Percentiles rank a stretch among this genome's conserved stretches.
Evolutionary conservation across 2,888 invertebrate genomes (phyloP).

Genomic region (Tachina lurida): DNA sequence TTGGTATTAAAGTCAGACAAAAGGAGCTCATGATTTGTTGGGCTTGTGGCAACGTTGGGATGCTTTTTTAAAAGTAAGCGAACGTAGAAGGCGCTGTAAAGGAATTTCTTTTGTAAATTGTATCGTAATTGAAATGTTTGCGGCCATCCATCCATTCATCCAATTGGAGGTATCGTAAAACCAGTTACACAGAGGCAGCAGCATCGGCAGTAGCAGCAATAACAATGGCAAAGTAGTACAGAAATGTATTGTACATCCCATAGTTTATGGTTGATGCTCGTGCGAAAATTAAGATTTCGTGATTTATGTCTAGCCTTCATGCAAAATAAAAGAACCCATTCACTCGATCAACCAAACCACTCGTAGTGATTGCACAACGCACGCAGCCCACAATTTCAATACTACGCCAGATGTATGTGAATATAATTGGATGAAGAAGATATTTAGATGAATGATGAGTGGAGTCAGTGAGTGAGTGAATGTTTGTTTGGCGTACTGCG

Average conservation of each 20-base stretch:
- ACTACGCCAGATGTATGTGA: slow-evolving; percentile 21
- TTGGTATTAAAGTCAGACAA: slow-evolving; percentile 44
- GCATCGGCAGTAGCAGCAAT: neutral
- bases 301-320: slow-evolving; percentile 65
- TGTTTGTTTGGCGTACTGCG: slow-evolving; percentile 56
- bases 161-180: slow-evolving; percentile 60
- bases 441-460: slow-evolving; percentile 31
- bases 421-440: neutral
- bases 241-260: slow-evolving; percentile 33
- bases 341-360: slow-evolving; percentile 10
- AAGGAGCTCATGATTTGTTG: slow-evolving; percentile 27
- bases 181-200: slow-evolving; percentile 12
- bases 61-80: slow-evolving; percentile 10
- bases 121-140: slow-evolving; percentile 71
- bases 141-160: slow-evolving; percentile 59
- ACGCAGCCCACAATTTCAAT: slow-evolving; percentile 44
- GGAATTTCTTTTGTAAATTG: slow-evolving; percentile 66
- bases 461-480: neutral
- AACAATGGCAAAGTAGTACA: slow-evolving; percentile 27
- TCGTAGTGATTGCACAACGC: slow-evolving; percentile 9
- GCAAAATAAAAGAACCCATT: slow-evolving; percentile 35
- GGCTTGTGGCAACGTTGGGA: too few relatives aligned
- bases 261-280: slow-evolving; percentile 68
- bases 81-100: slow-evolving; percentile 28
- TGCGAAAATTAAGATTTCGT: slow-evolving; percentile 70